Base-by-base conservation (phyloP, 2,797 vertebrate species). In the Gymnoscopelus microlampas region DNA sequence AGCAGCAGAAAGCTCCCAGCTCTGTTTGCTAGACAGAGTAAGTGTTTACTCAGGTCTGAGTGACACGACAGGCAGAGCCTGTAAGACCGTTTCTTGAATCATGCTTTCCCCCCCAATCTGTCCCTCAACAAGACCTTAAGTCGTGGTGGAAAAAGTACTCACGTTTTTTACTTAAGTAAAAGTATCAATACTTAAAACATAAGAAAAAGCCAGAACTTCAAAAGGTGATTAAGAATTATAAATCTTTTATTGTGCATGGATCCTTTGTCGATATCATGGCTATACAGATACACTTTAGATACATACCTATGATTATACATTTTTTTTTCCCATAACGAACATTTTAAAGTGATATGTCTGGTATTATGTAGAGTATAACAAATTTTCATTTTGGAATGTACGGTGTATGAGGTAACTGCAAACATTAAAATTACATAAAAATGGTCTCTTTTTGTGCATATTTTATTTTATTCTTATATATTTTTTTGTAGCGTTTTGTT, bases 341-440 rank as follows among this genome's bases (percentile, higher is more conserved):
- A 96, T 94, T 96, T 96, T 92, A 95, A 97, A 95, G 94, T 97
- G 96, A 96, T 97, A 97, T 97, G 96, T 96, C 94, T 96, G 95
- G 95, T 96, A 96, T 94, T 96, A 96, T 96, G 94, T 95, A 95
- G 89, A 91, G 89, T 93, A 93, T 95, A 96, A 94, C 88, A 87
- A 97, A 95, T 95, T 95, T 95, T 92, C 85, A 91, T 95, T 97
- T 98, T 98, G 97, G 96, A 98, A 98, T 98, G 96, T 98, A 98
- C 94, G 95, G 94, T 96, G 94, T 96, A 96, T 97, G 97, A 97
- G 97, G 96, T 98, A 98, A 94, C 91, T 92, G 93, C 91, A 93
- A 93, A 97, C 96, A 97, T 97, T 96, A 97, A 96, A 96, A 96
- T 96, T 95, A 97, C 96, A 96, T 97, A 96, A 97, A 98, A 98